These are phyloP conservation scores for Caenorhabditis briggsae DNA, from an alignment of 1,140 invertebrate species.

Conservation along the genomic window DNA sequence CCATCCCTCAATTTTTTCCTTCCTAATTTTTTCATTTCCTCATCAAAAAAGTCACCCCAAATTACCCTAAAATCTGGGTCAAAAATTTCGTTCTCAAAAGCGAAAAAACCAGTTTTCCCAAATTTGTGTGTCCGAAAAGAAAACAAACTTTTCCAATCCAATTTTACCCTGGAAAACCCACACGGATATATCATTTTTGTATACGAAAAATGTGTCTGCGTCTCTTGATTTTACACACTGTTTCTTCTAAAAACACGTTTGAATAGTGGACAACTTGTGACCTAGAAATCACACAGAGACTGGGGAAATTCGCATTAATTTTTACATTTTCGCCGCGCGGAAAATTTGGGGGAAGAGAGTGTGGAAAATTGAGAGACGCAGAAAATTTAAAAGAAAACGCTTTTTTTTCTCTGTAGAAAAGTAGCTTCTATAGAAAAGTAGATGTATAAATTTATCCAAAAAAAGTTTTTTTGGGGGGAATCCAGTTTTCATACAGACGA, in stretches of 20 bases:
- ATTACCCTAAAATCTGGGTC: neutral
- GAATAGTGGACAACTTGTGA: conserved; percentile 17
- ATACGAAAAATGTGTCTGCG: neutral
- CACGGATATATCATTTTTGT: conserved; percentile 37
- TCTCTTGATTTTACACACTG: neutral
- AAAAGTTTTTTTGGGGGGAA: neutral
- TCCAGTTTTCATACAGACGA: conserved; percentile 7
- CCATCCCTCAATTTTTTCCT: too few relatives aligned
- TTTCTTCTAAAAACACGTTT: conserved; percentile 49
- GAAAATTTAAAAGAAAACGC: neutral
- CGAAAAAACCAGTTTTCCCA: neutral
- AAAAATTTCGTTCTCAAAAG: neutral
- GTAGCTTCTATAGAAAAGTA: conserved; percentile 30
- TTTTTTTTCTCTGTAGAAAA: neutral
- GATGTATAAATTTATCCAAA: neutral
- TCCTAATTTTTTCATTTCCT: too few relatives aligned
- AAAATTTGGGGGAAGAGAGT: neutral
- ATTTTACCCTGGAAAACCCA: neutral
- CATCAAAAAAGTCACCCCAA: neutral
- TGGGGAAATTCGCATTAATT: conserved; percentile 47
- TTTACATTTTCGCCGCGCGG: conserved; percentile 46
- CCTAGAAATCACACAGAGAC: conserved; percentile 15
- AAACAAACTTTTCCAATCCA: too few relatives aligned
- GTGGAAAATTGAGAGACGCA: neutral
- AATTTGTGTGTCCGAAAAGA: too few relatives aligned